These are phyloP conservation scores for Pseudoips prasinana DNA, from an alignment of 2,888 invertebrate species.

Conservation along the genomic window DNA sequence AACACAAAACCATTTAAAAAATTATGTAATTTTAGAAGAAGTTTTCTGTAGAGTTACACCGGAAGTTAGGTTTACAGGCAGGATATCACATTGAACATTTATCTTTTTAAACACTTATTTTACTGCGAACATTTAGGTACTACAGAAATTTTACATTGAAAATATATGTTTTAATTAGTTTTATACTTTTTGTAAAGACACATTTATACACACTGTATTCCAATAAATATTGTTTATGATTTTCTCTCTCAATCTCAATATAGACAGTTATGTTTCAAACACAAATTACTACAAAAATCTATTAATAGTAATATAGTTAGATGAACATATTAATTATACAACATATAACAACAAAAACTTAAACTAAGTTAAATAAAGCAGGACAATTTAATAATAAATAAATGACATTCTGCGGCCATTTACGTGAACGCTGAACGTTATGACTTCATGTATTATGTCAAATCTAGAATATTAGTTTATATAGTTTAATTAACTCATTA, in stretches of 20 bases:
- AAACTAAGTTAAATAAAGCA: too few species aligned
- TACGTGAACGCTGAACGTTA: too few species aligned
- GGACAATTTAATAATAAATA: too few species aligned
- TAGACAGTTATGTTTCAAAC: constrained; percentile 3
- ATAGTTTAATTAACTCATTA: too few species aligned
- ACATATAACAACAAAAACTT: too few species aligned
- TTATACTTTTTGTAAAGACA: constrained; percentile 16
- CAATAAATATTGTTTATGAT: constrained; percentile 4
- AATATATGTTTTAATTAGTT: constrained; percentile 14
- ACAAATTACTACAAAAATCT: not conserved
- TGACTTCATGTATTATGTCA: too few species aligned
- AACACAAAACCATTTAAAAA: constrained; percentile 50
- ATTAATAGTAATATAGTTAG: too few species aligned
- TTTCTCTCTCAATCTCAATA: constrained; percentile 18
- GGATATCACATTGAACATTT: constrained; percentile 80
- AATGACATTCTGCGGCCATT: too few species aligned
- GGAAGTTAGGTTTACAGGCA: constrained; percentile 74
- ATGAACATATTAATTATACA: too few species aligned
- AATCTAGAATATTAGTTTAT: too few species aligned
- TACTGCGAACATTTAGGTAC: constrained; percentile 39
- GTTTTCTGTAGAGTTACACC: constrained; percentile 65
- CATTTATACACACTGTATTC: constrained; percentile 12
- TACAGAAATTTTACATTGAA: constrained; percentile 34
- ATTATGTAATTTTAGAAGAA: constrained; percentile 67
- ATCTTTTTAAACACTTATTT: constrained; percentile 39